Base-by-base conservation (phyloP, 1,140 invertebrate species). In the Drosophila orena region DNA sequence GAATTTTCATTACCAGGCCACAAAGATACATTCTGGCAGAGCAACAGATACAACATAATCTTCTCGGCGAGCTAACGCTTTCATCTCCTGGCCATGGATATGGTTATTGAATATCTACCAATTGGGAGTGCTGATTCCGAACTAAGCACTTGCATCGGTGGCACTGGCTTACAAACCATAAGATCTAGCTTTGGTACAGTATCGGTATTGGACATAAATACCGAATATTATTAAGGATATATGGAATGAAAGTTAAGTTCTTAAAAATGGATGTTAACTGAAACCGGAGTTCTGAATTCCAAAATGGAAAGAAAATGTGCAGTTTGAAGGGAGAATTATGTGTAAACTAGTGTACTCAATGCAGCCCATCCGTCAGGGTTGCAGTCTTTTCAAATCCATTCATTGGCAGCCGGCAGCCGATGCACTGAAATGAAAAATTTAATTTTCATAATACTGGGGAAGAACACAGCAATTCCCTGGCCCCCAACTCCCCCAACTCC, bases 391-490 rank as follows among this genome's bases (percentile, higher is more conserved):
- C 73, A 56, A 58, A 54, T 56, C 47, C 57, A 75, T 88, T 88
- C 84, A 89, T 79, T 79, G 75, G 34, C 35, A 35, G 38, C 44
- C 35, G 40, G 53, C 54, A 20, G 35, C 40, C 47, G 74, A 74
- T 84, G 85, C 85, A 89, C 59, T 89, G 76, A 90, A 88, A 88
- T 89, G 84, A 88, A 88, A 89, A 88, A 89, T 88, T 88, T 80
- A 88, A 88, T 88, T 88, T 88, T 89, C 84, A 89, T 88, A 88
- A 88, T 89, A 89, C 79, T 77, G 72, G 27, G 14, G 20, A 50
- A 70, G 81, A 89, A 68, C 84, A 77, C 57, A 68, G 46, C 57
- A 79, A 71, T 65, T 55, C 74, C 44, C 43, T 70, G 34, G 53
- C 40, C 37, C 15, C 37, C 30, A 22, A 2, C 54, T 14, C 37